These are phyloP conservation scores for Gymnothorax reevesii DNA, from an alignment of 2,797 vertebrate species.

Conservation along the genomic window DNA sequence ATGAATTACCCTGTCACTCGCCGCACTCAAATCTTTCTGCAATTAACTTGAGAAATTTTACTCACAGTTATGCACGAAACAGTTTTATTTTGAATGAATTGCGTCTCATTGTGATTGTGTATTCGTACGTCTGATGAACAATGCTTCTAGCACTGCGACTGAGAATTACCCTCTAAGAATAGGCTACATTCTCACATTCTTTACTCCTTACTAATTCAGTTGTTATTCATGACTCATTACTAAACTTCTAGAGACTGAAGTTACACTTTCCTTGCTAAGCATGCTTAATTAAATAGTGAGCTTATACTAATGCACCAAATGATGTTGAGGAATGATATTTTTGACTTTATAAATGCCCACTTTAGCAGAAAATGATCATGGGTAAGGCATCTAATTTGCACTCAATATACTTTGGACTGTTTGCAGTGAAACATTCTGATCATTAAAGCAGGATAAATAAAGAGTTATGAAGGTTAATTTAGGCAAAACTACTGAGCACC, in stretches of 20 bases:
- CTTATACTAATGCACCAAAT: background rate
- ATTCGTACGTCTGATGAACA: background rate
- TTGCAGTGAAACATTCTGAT: background rate
- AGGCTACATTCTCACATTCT: background rate
- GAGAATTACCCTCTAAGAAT: background rate
- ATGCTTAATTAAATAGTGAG: background rate
- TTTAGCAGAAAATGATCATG: background rate
- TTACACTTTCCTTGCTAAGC: background rate
- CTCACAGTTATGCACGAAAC: background rate
- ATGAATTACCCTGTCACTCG: background rate
- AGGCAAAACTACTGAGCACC: background rate
- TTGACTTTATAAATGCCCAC: background rate
- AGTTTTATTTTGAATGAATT: background rate
- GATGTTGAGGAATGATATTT: background rate
- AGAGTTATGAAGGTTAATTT: background rate
- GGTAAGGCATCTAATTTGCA: background rate
- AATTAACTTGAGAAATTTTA: background rate
- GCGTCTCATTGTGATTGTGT: background rate
- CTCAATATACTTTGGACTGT: background rate
- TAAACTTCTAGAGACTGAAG: constrained; percentile 12
- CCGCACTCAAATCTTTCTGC: background rate
- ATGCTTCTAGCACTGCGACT: background rate
- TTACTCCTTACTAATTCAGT: background rate
- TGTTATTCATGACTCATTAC: background rate
- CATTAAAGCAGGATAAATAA: background rate